Percentiles rank a stretch among this genome's conserved stretches.
Evolutionary conservation across 2,888 invertebrate species (phyloP).

Genomic region (Apantesis nais): DNA sequence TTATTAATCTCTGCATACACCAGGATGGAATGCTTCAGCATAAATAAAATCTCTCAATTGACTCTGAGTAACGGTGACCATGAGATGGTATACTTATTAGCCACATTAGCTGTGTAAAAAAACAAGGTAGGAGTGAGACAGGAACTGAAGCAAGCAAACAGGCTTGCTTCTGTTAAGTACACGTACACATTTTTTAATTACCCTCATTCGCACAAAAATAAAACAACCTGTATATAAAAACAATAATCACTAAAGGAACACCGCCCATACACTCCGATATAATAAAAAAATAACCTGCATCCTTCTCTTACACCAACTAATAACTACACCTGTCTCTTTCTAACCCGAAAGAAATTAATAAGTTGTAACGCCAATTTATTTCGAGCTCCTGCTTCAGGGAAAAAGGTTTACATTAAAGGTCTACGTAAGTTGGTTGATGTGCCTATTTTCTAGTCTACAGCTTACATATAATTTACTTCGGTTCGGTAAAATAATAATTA

Average conservation of each 20-base stretch:
- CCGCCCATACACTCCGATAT: slow-evolving; percentile 64
- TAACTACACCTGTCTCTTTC: slow-evolving; percentile 57
- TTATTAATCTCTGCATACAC: too few relatives aligned
- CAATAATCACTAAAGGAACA: slow-evolving; percentile 70
- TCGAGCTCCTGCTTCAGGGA: slow-evolving; percentile 39
- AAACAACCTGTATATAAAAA: slow-evolving; percentile 60
- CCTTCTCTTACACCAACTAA: slow-evolving; percentile 63
- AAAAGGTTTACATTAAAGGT: neutral
- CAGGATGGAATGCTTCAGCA: too few relatives aligned
- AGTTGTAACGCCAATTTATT: slow-evolving; percentile 56
- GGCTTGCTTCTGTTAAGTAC: too few relatives aligned
- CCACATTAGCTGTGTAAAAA: neutral
- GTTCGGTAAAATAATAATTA: slow-evolving; percentile 79
- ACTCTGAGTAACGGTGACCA: neutral
- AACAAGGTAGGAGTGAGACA: neutral
- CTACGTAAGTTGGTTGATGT: slow-evolving; percentile 9
- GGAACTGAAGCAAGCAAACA: neutral
- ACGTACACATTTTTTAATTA: neutral
- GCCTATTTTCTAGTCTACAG: slow-evolving; percentile 45
- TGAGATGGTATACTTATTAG: neutral
- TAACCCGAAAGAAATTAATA: slow-evolving; percentile 69
- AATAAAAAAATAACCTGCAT: slow-evolving; percentile 56
- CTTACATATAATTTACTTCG: slow-evolving; percentile 71
- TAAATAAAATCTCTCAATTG: neutral
- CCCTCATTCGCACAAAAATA: slow-evolving; percentile 13